Base-by-base conservation (phyloP, 2,113 vertebrate genomes). In the Scopus umbretta region DNA sequence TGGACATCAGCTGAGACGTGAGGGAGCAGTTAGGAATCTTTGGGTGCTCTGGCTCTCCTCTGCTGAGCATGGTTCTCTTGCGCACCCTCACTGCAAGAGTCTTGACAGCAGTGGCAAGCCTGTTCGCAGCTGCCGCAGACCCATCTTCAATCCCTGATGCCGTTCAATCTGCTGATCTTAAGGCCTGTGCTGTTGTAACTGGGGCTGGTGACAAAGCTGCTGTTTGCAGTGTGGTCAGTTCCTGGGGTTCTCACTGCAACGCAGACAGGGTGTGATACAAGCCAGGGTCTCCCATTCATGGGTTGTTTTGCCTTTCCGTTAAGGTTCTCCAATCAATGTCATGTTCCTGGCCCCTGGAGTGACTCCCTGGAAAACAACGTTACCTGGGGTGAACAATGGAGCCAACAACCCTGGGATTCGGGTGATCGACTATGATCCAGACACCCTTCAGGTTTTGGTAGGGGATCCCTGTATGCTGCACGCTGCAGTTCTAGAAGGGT, bases 351-450 rank as follows among this genome's bases (percentile, higher is more conserved):
- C 98, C 47, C 99, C 99, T 20, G 99, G 98, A 38, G 98, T 99
- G 91, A 98, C 98, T 42, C 99, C 99, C 1, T 99, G 99, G 99
- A 99, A 99, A 96, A 99, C 99, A 72, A 99, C 99, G 0, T 96
- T 99, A 52, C 98, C 99, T 36, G 99, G 99, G 55, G 99, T 99
- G 20, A 80, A 73, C 55, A 98, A 99, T 8, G 99, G 99, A 49
- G 98, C 99, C 80, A 99, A 99, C 98, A 99, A 99, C 88, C 99
- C 99, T 73, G 99, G 98, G 29, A 99, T 99, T 67, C 98, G 99
- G 11, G 75, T 99, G 70, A 96, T 99, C 22, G 59, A 98, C 74
- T 99, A 99, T 2, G 98, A 99, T 90, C 97, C 43, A 47, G 85
- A 97, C 96, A 99, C 98, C 5, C 98, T 99, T 62, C 93, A 97